Conservation (phyloP, 2,797 vertebrate species). For the Apodemus agrarius region DNA sequence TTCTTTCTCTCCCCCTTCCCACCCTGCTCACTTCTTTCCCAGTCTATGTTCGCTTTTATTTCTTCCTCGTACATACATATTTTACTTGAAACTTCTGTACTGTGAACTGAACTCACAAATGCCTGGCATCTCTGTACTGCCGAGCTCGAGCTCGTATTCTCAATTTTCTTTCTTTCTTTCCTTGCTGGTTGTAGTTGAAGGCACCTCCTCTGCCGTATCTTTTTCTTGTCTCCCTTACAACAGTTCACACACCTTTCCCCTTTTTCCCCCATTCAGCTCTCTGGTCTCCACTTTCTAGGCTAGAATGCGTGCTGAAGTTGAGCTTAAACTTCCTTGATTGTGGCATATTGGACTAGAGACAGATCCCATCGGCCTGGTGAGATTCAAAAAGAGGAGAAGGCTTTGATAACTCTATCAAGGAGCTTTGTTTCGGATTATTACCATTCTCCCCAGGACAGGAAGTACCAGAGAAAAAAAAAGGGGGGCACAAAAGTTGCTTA, state of each 20-base stretch:
- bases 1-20: too few relatives aligned
- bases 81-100: neutral
- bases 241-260: neutral
- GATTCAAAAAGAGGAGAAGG: neutral
- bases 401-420: neutral
- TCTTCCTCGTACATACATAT: neutral
- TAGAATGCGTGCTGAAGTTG: neutral
- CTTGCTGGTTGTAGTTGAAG: neutral
- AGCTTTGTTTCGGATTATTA: rapidly evolving
- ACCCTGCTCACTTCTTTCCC: neutral
- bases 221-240: neutral
- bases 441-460: neutral
- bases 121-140: neutral
- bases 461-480: neutral
- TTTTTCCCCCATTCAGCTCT: neutral
- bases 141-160: neutral
- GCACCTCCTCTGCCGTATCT: too few relatives aligned
- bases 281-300: neutral
- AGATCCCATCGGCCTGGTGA: rapidly evolving
- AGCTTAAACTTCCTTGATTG: neutral
- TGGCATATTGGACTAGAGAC: neutral
- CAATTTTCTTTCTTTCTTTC: neutral
- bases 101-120: neutral
- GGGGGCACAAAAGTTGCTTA: neutral
- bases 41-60: neutral